These are phyloP conservation scores for Papilio dardanus DNA, from an alignment of 1,140 invertebrate species.

Conservation along the genomic window DNA sequence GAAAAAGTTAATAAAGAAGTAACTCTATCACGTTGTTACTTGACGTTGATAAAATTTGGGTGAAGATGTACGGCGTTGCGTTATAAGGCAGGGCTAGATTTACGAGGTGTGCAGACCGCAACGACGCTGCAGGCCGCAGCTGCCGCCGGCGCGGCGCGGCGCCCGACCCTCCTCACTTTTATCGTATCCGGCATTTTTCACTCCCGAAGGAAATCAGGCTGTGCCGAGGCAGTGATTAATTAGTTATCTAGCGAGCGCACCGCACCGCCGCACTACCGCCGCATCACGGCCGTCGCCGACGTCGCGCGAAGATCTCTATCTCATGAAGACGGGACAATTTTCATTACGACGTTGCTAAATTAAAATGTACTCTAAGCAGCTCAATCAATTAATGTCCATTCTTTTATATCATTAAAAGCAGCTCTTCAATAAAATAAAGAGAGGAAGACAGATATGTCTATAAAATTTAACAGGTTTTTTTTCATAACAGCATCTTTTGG, in stretches of 20 bases:
- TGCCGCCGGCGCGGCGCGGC: constrained; percentile 40
- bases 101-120: constrained; percentile 23
- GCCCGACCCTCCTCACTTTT: constrained; percentile 62
- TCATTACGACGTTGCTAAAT: constrained; percentile 15
- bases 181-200: constrained; percentile 67
- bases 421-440: background rate
- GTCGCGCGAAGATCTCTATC: background rate
- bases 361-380: constrained; percentile 17
- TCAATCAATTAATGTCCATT: constrained; percentile 14
- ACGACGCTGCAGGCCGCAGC: constrained; percentile 30
- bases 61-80: constrained; percentile 4
- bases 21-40: background rate
- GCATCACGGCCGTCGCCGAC: constrained; percentile 36
- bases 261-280: constrained; percentile 32
- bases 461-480: background rate
- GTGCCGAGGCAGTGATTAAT: constrained; percentile 68
- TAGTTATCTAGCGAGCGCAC: constrained; percentile 55
- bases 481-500: background rate
- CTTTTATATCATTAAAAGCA: background rate
- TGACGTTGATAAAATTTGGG: constrained; percentile 28
- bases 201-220: constrained; percentile 62
- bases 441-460: background rate
- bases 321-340: constrained; percentile 14
- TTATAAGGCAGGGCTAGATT: constrained; percentile 21
- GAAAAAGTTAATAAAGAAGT: background rate